Evolutionary conservation across 2,888 invertebrate species (phyloP), one percentile per base, ranked within the genome.

Genomic region (Acrocyrtus sp.): DNA sequence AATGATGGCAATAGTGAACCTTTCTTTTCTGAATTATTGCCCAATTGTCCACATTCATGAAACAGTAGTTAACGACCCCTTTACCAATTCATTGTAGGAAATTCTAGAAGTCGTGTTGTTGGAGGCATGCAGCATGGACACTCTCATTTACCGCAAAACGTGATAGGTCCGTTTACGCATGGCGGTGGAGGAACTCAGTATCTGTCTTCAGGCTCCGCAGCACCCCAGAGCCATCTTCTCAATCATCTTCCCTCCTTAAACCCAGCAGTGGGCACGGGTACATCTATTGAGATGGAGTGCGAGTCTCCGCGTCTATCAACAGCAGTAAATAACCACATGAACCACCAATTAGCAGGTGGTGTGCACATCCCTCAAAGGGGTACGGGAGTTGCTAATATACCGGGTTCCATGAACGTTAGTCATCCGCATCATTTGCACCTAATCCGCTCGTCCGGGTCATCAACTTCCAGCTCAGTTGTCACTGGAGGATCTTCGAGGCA

Each of bases 251-350:
- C 68, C 54, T 72, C 74, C 19, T 48, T 67, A 45, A 61, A 62
- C 41, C 12, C 67, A n/a, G 68, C 67, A 24, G n/a, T n/a, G n/a
- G 26, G 58, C 34, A 47, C 56, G 45, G 79, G 77, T 58, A 68
- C 77, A 50, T 81, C 81, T 21, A 78, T 81, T 78, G 90, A 91
- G 80, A 94, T 93, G 91, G 93, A 94, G 82, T 94, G 93, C 87
- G 91, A 91, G 84, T 89, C 90, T 78, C 89, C 90, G 63, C 87
- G 82, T 29, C 70, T 81, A 45, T 68, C 77, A 34, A 57, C 58
- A 2, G 51, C 72, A 21, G 60, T 62, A 6, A 26, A 58, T 4
- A 62, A 60, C 62, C n/a, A n/a, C n/a, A n/a, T n/a, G n/a, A n/a
- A n/a, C n/a, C 61, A 67, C 22, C 72, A 54, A 17, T 19, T 72